Evolutionary conservation across 2,888 invertebrate species (phyloP).

Genomic region (Leptura quadrifasciata): DNA sequence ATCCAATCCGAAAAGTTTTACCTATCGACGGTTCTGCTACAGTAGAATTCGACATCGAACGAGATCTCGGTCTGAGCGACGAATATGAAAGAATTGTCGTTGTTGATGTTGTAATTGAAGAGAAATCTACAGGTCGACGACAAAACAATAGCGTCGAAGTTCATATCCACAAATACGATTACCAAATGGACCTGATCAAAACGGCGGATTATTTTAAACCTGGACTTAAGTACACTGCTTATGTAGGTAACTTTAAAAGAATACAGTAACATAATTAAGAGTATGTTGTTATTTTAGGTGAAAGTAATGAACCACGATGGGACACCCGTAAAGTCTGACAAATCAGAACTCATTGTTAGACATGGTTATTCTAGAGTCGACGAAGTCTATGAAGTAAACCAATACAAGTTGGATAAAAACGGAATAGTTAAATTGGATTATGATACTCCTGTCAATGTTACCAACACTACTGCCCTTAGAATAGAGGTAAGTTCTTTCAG

Average conservation of each 20-base stretch:
- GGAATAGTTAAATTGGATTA: constrained; percentile 81
- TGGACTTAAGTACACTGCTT: constrained; percentile 88
- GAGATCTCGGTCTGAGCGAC: constrained; percentile 85
- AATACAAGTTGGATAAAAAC: constrained; percentile 77
- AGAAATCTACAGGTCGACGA: constrained; percentile 88
- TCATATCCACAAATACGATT: constrained; percentile 85
- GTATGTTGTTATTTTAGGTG: constrained; percentile 71
- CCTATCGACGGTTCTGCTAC: constrained; percentile 79
- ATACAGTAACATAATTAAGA: neutral
- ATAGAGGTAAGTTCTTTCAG: constrained; percentile 79
- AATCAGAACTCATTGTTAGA: constrained; percentile 77
- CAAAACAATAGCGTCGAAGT: constrained; percentile 87
- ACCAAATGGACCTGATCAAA: constrained; percentile 85
- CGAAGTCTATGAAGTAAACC: constrained; percentile 75
- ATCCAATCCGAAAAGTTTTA: constrained; percentile 83
- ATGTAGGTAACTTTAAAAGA: constrained; percentile 76
- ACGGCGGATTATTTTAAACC: constrained; percentile 93
- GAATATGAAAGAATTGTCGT: constrained; percentile 88
- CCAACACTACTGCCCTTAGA: constrained; percentile 81
- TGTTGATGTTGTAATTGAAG: constrained; percentile 92
- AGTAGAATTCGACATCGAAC: constrained; percentile 86
- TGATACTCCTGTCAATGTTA: constrained; percentile 76
- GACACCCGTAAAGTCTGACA: constrained; percentile 78
- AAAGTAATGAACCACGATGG: constrained; percentile 84
- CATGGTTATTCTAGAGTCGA: constrained; percentile 80